These are phyloP conservation scores for Amphiprion ocellaris DNA, from an alignment of 2,113 vertebrate species.

Conservation along the genomic window DNA sequence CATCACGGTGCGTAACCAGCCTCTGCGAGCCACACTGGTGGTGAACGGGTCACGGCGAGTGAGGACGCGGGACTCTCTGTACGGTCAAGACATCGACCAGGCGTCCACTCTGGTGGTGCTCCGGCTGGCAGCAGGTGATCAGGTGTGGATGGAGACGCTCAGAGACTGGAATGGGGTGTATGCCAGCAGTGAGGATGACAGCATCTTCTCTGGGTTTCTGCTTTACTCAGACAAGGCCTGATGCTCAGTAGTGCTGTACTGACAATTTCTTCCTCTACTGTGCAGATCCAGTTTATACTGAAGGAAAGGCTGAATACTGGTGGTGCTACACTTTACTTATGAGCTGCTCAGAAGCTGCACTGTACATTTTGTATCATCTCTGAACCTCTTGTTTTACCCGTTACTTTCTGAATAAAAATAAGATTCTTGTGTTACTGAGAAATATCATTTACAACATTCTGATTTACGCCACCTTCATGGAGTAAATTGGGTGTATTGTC, in stretches of 20 bases:
- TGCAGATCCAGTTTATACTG: slow-evolving; percentile 1
- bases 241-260: background rate
- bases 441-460: background rate
- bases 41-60: slow-evolving; percentile 88
- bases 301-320: slow-evolving; percentile 39
- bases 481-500: background rate
- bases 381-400: background rate
- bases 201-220: slow-evolving; percentile 95
- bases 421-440: slow-evolving; percentile 1
- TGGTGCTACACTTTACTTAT: slow-evolving; percentile 40
- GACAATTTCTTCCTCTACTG: background rate
- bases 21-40: slow-evolving; percentile 89
- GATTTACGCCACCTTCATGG: background rate
- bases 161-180: slow-evolving; percentile 96
- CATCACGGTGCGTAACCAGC: slow-evolving; percentile 92
- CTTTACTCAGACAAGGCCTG: slow-evolving; percentile 87
- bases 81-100: slow-evolving; percentile 95
- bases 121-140: slow-evolving; percentile 88
- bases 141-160: slow-evolving; percentile 95
- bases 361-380: background rate
- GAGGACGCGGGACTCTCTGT: slow-evolving; percentile 92
- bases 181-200: slow-evolving; percentile 93
- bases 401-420: slow-evolving; percentile 5
- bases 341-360: slow-evolving; percentile 7
- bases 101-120: slow-evolving; percentile 92